A percentile compares a stretch with the other conserved stretches of the same genome.
These are phyloP conservation scores for Vulpes ferrilata DNA, from an alignment of 2,113 vertebrate species.

Conservation along the genomic window DNA sequence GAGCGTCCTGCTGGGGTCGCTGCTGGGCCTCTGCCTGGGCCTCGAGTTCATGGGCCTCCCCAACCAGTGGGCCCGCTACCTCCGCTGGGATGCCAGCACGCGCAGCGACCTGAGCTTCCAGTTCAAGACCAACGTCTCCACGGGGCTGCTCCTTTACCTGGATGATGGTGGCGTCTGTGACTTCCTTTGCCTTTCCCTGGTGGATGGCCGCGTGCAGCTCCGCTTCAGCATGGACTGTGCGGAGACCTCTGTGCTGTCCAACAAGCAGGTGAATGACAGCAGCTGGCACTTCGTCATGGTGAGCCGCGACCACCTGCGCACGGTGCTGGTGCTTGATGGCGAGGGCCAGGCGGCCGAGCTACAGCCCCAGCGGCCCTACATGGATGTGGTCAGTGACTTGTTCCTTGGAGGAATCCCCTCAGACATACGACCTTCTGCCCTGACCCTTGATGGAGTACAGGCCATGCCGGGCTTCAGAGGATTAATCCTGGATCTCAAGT, in stretches of 20 bases:
- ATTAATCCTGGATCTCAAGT: slow-evolving; percentile 96
- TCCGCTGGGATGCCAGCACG: slow-evolving; percentile 97
- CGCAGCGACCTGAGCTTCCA: slow-evolving; percentile 97
- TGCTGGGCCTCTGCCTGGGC: slow-evolving; percentile 91
- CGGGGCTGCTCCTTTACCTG: slow-evolving; percentile 96
- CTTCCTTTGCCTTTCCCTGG: slow-evolving; percentile 94
- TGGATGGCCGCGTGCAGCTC: slow-evolving; percentile 93
- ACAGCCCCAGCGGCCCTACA: slow-evolving; percentile 93
- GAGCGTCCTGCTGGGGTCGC: slow-evolving; percentile 91
- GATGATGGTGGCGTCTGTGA: slow-evolving; percentile 98
- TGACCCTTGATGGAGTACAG: slow-evolving; percentile 94
- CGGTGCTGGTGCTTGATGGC: slow-evolving; percentile 93
- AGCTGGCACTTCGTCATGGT: slow-evolving; percentile 96
- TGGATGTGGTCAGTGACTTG: slow-evolving; percentile 98
- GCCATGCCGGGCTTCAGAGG: slow-evolving; percentile 93
- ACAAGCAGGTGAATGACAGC: slow-evolving; percentile 94
- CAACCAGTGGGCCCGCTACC: slow-evolving; percentile 97
- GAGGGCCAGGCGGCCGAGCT: slow-evolving; percentile 93
- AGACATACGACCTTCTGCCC: slow-evolving; percentile 93
- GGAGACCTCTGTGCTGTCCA: slow-evolving; percentile 91
- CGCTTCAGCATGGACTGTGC: slow-evolving; percentile 97
- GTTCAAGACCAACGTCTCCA: slow-evolving; percentile 95
- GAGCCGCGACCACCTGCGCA: slow-evolving; percentile 93
- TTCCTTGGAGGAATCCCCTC: slow-evolving; percentile 95
- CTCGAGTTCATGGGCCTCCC: slow-evolving; percentile 96